A percentile compares a stretch with the other conserved stretches of the same genome.
phyloP scores from a whole-genome alignment of 2,113 vertebrate genomes.

The Ancistrus triradiatus region DNA sequence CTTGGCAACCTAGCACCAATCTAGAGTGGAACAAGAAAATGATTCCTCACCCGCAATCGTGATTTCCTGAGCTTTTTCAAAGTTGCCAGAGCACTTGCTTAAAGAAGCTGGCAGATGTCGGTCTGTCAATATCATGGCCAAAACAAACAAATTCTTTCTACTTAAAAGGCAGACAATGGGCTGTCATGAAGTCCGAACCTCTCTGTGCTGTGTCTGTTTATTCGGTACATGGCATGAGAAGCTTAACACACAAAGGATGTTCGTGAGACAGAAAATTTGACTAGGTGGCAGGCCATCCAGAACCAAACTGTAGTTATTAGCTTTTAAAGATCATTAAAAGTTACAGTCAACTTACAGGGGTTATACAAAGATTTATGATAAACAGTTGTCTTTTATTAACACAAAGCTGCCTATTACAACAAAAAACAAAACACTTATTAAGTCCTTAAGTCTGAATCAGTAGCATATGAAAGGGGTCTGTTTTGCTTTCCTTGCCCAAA shows the following conservation, averaged over 20 bases:
- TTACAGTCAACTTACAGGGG: conserved; percentile 26
- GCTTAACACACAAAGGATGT: conserved; percentile 33
- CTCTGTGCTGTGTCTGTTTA: conserved; percentile 44
- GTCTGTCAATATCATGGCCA: conserved; percentile 56
- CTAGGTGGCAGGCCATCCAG: conserved; percentile 41
- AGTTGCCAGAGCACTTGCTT: conserved; percentile 50
- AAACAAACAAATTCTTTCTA: conserved; percentile 60
- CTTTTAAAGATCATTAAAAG: conserved; percentile 52
- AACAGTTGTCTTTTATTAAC: conserved; percentile 24
- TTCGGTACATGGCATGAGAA: conserved; percentile 51
- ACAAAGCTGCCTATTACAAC: background rate
- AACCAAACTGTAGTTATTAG: conserved; percentile 35
- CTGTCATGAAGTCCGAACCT: conserved; percentile 44
- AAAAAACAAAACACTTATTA: conserved; percentile 13
- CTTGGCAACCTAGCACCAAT: conserved; percentile 50
- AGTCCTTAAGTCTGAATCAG: conserved; percentile 16
- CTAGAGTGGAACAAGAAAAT: conserved; percentile 52
- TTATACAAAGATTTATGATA: conserved; percentile 17
- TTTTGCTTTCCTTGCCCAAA: conserved; percentile 12
- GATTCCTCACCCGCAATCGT: conserved; percentile 43
- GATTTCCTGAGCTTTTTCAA: conserved; percentile 43
- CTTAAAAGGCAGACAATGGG: conserved; percentile 53
- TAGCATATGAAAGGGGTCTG: background rate
- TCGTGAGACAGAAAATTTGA: conserved; percentile 41
- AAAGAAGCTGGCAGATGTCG: conserved; percentile 52